Conservation (phyloP, 2,113 vertebrate genomes). For the Orcinus orca region DNA sequence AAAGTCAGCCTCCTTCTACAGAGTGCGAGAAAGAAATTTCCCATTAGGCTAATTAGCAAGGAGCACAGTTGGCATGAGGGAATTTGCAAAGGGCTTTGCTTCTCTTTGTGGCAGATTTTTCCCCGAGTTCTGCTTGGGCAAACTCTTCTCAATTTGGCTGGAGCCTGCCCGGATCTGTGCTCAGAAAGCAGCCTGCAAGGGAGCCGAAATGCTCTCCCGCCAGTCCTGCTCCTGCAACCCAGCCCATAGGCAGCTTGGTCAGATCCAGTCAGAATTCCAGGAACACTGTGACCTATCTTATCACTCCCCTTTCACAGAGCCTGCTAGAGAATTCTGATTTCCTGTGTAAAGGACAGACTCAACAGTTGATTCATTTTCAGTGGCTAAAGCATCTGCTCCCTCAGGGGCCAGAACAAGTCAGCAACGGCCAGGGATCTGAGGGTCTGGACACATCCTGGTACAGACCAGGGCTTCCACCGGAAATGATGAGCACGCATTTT, state of each 20-base stretch:
- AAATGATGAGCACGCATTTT: background rate
- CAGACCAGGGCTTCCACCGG: background rate
- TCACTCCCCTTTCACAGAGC: background rate
- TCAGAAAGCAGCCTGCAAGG: background rate
- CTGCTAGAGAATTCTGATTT: background rate
- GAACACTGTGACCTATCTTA: background rate
- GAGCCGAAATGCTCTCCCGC: background rate
- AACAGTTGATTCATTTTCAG: background rate
- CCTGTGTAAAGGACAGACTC: background rate
- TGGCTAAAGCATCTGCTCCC: background rate
- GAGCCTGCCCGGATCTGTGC: background rate
- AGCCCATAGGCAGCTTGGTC: background rate
- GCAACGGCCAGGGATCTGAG: background rate
- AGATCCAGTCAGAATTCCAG: background rate
- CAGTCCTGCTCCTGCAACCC: background rate
- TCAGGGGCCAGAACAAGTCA: background rate
- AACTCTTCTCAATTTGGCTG: background rate
- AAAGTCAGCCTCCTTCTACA: background rate
- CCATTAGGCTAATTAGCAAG: conserved; percentile 46
- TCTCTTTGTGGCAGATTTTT: background rate
- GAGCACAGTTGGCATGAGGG: background rate
- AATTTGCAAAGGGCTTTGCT: conserved; percentile 4
- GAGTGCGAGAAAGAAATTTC: background rate
- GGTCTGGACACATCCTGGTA: background rate
- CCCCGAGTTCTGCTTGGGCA: background rate